These are phyloP conservation scores for Lytechinus variegatus DNA, from an alignment of 35 echinoderm and acorn worm genomes.

Conservation along the genomic window DNA sequence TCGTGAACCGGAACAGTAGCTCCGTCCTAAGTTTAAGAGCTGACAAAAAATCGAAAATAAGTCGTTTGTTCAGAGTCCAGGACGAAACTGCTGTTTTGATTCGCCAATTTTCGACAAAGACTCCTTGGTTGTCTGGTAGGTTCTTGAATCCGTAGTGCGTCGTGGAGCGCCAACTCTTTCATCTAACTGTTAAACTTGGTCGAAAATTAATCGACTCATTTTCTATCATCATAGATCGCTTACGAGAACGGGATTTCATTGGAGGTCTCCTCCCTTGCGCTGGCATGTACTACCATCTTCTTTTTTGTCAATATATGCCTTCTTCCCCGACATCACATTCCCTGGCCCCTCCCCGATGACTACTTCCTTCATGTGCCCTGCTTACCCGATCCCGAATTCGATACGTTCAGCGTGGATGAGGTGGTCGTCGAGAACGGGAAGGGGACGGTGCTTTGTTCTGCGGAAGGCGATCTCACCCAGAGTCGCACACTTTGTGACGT, in stretches of 20 bases:
- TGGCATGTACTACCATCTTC: neutral
- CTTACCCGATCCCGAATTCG: neutral
- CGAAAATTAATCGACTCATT: too few relatives aligned
- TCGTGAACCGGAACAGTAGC: too few relatives aligned
- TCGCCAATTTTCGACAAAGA: too few relatives aligned
- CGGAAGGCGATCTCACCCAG: neutral
- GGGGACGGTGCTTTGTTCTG: neutral
- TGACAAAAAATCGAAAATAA: too few relatives aligned
- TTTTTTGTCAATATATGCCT: conserved; percentile 6
- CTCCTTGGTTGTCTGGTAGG: too few relatives aligned
- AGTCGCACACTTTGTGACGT: neutral
- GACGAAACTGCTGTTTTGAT: too few relatives aligned
- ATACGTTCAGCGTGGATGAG: neutral
- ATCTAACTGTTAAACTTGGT: too few relatives aligned
- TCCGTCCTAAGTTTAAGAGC: too few relatives aligned
- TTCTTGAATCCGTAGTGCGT: too few relatives aligned
- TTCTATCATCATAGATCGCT: neutral
- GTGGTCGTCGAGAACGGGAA: neutral
- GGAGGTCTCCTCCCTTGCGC: neutral
- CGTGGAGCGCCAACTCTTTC: too few relatives aligned
- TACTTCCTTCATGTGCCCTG: neutral
- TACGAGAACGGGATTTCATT: conserved; percentile 1
- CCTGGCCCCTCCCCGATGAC: conserved; percentile 9
- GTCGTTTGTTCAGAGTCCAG: too few relatives aligned
- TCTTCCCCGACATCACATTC: conserved; percentile 7